Base-by-base conservation (phyloP, 2,113 vertebrate species). In the Poeciliopsis turrubarensis region DNA sequence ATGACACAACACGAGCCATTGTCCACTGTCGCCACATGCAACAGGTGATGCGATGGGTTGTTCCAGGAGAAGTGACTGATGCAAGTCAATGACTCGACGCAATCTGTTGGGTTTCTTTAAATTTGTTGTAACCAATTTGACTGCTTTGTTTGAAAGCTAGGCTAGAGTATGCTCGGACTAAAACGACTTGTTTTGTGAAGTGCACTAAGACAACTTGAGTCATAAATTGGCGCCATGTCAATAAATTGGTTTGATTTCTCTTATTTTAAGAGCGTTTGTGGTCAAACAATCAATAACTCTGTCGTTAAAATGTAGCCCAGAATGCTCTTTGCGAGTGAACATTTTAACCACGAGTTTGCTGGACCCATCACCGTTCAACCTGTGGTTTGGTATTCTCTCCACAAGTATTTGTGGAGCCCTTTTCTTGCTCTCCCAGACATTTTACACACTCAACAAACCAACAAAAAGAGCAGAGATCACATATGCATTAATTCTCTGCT, bases 401-500 rank as follows among this genome's bases (percentile, higher is more conserved):
- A 7, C 2, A n/a, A 61, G 30, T n/a, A 47, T 70, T 64, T 13
- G 5, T 17, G 1, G 30, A 14, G 6, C 51, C 4, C 12, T 54
- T 39, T 72, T 19, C 64, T 26, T 0, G 8, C 44, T 68, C 31
- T 72, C 15, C 25, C 62, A 66, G 31, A 63, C 64, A 57, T 65
- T 39, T 67, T 17, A 67, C 60, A 79, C 60, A 57, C 64, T 0
- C 25, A 60, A n/a, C 29, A 2, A 51, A 68, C 37, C 54, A 0
- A 44, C 32, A 74, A 34, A 75, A 77, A 70, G 60, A 25, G 26
- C 51, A 1, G 3, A 60, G 30, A 79, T 75, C 39, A 14, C 73
- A 51, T 60, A 81, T 79, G 32, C 70, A 82, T 77, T 41, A 3
- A 70, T 67, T 73, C 57, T 29, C 60, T 67, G 68, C 60, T 29